Evolutionary conservation across 2,888 invertebrate genomes (phyloP).

Genomic region (Smittia aterrima): DNA sequence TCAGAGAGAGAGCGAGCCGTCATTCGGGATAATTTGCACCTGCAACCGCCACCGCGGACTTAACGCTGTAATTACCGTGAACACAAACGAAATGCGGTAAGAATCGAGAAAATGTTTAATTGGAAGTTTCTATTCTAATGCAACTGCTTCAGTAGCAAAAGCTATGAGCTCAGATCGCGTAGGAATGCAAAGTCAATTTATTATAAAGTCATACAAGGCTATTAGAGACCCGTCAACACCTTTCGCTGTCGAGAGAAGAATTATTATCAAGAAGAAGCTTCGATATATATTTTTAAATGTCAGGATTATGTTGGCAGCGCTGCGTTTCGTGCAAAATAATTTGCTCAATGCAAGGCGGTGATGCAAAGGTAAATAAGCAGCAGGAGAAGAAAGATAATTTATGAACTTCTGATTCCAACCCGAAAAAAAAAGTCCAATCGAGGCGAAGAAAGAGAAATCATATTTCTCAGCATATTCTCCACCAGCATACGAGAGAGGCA

Average conservation of each 20-base stretch:
- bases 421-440: too few species aligned
- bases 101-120: conserved; percentile 20
- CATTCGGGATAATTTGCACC: conserved; percentile 39
- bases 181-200: too few species aligned
- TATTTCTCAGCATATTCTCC: neutral
- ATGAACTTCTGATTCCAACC: conserved; percentile 25
- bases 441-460: too few species aligned
- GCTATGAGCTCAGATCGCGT: too few species aligned
- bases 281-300: neutral
- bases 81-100: neutral
- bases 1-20: too few species aligned
- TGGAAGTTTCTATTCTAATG: conserved; percentile 26
- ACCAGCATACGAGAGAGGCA: conserved; percentile 23
- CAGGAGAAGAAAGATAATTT: conserved; percentile 29
- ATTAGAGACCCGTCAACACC: conserved; percentile 20
- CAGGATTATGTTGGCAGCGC: neutral
- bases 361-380: conserved; percentile 19
- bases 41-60: too few species aligned
- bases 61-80: conserved; percentile 22
- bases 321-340: neutral
- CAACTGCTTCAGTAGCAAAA: conserved; percentile 29
- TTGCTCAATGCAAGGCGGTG: neutral
- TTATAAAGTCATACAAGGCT: too few species aligned
- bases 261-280: neutral
- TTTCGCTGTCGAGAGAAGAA: neutral